Base-by-base conservation (phyloP, 2,113 vertebrate species). In the Dicerorhinus sumatrensis region DNA sequence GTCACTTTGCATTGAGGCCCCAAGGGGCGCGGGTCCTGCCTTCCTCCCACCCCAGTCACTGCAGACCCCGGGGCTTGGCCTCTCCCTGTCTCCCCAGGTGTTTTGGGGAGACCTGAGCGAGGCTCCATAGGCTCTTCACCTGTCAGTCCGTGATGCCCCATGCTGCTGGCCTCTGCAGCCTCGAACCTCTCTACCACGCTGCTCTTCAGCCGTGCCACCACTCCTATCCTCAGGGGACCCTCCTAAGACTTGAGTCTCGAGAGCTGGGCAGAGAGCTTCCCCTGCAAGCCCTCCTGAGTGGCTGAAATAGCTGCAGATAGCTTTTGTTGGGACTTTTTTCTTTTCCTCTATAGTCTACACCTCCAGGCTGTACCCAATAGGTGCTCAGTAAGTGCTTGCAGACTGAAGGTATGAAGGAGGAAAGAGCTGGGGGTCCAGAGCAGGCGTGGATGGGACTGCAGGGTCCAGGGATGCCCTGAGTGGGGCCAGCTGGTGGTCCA, bases 81-180 rank as follows among this genome's bases (percentile, higher is more conserved):
- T 82, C 20, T 18, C 67, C 56, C n/a, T 16, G 27, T 39, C 65
- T 62, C 65, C 75, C 25, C 42, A 39, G 33, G 17, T 48, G 21
- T 63, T 54, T 65, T 65, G 73, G 67, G 60, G 46, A 65, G 46
- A 39, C 60, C 33, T 1, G 8, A 60, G 16, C 2, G 23, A 31
- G 14, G 6, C 16, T 46, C 36, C 16, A 0, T 48, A 25, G 17
- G 14, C 21, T 76, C 42, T 51, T 58, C 8, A 14, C 48, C 23
- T 56, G 3, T 62, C 18, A 8, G 0, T 12, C 69, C 7, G 8
- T 6, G 3, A 4, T 36, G 23, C 29, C 14, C 8, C 0, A 4
- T 2, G 36, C 36, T 39, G 14, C 39, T 72, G 73, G 12, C 29
- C 18, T 54, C 63, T 42, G 17, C 42, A 12, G 9, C 6, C 56